Evolutionary conservation across 2,888 invertebrate species (phyloP).

Genomic region (Pristionchus maxplancki): DNA sequence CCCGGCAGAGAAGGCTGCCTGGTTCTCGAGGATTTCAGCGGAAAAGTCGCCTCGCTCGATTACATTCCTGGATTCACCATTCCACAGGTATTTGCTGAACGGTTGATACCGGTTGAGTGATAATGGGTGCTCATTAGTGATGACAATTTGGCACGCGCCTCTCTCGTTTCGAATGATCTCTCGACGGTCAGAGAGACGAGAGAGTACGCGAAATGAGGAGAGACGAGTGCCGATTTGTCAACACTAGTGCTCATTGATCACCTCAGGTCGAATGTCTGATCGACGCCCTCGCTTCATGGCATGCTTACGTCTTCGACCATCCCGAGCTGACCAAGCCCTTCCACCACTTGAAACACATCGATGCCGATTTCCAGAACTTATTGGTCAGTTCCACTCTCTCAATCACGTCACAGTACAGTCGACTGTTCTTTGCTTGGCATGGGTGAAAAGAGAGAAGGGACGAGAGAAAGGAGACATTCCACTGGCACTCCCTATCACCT

Average conservation of each 20-base stretch:
- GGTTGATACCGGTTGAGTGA: background rate
- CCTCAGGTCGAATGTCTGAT: slow-evolving; percentile 39
- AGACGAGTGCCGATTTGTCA: no score
- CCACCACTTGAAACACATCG: background rate
- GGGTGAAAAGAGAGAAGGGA: background rate
- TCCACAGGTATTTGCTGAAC: slow-evolving; percentile 18
- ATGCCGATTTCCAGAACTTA: slow-evolving; percentile 11
- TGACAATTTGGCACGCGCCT: no score
- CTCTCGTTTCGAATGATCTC: no score
- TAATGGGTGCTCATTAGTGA: background rate
- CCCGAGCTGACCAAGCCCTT: slow-evolving; percentile 1
- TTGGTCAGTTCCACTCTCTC: background rate
- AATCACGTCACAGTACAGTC: background rate
- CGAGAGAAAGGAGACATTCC: slow-evolving; percentile 17
- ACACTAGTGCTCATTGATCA: no score
- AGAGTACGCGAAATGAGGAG: no score
- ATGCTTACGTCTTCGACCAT: slow-evolving; percentile 33
- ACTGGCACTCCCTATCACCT: background rate
- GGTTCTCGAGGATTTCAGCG: slow-evolving; percentile 48
- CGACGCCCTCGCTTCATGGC: slow-evolving; percentile 34
- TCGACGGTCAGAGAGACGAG: no score
- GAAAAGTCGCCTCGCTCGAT: slow-evolving; percentile 7
- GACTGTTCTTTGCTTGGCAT: background rate
- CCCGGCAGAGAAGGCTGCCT: slow-evolving; percentile 24
- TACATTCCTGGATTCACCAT: slow-evolving; percentile 52